Base-by-base conservation (phyloP, 2,797 vertebrate genomes). In the Halcyon smyrnensis region DNA sequence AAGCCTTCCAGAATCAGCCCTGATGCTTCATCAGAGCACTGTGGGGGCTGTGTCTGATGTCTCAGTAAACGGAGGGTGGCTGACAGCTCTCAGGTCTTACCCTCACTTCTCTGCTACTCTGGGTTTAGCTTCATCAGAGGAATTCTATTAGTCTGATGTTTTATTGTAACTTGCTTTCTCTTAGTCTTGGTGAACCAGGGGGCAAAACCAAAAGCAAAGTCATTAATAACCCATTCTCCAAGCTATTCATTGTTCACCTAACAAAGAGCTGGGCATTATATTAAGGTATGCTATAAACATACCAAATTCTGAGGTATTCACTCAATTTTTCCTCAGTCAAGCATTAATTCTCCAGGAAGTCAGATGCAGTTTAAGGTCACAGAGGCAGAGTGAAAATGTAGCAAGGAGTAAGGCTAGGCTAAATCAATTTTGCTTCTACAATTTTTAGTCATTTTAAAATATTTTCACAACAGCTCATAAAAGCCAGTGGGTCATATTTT, bases 171-270 rank as follows among this genome's bases (percentile, higher is more conserved):
- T 56, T 65, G 34, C 34, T 57, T 28, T 69, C 64, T 51, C 56
- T 69, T 76, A 65, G 88, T 86, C 86, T 89, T 75, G 71, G 75
- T 59, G 78, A 93, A n/a, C 14, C 2, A 3, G 27, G 45, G 50
- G 74, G 27, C 41, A 94, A 87, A 92, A 77, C 37, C 54, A 87
- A 90, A 71, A 25, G 53, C 57, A 75, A 78, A 63, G 30, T 75
- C 71, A 75, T 87, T 83, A 94, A 90, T 80, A 89, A 85, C n/a
- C 32, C n/a, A 16, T 91, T 87, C 65, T 77, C 71, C 90, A 83
- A 93, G 46, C 56, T 87, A 21, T 80, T 80, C 14, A 51, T 62
- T 1, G 14, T 68, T 50, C 1, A 12, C 53, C 68, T 79, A 87
- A 94, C 46, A 84, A 81, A 84, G 20, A 95, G 60, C 41, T 34